Evolutionary conservation across 2,888 invertebrate species (phyloP), one percentile per base, ranked within the genome.

Genomic region (Thereva nobilitata): DNA sequence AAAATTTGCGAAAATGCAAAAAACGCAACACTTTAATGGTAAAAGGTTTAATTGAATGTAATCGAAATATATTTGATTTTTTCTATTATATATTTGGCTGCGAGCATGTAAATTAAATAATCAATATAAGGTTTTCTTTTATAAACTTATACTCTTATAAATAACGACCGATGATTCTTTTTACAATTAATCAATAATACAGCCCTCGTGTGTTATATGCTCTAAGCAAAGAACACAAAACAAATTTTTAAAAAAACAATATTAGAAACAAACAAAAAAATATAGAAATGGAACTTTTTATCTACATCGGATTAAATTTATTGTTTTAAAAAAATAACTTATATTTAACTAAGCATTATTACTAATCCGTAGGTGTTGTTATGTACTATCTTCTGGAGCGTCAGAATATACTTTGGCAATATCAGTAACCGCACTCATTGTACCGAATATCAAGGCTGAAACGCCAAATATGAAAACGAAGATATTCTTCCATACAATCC

Each of bases 371-470:
- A 49, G 47, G 52, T 55, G 49, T 34, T 8, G 35, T 34, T 40
- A 6, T 9, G 34, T 6, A 37, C 44, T 44, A 4, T 1, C 37
- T 9, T 45, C 23, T 8, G 12, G 38, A 12, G 45, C 56, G 67
- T 68, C 66, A 66, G 69, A 71, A 45, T 80, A 79, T 10, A 76
- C 69, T n/a, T 67, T 70, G 6, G 86, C 74, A 72, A 91, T 90
- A 40, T 87, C 86, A 64, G 81, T 73, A 5, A 90, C 78, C 49
- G 90, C 87, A 12, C 85, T 85, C 73, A 85, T 85, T 1, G 92
- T 89, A 54, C 97, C 97, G 74, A 93, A 92, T 61, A 91, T 76
- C 67, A 96, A 85, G 0, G 95, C 95, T 71, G 90, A 81, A 0
- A 93, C 47, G 37, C 95, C 96, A 74, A 93, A 89, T 4, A 89